A percentile compares a stretch with the other conserved stretches of the same genome.
Evolutionary conservation across 1,140 invertebrate species (phyloP).

Genomic region (Drosophila miranda): DNA sequence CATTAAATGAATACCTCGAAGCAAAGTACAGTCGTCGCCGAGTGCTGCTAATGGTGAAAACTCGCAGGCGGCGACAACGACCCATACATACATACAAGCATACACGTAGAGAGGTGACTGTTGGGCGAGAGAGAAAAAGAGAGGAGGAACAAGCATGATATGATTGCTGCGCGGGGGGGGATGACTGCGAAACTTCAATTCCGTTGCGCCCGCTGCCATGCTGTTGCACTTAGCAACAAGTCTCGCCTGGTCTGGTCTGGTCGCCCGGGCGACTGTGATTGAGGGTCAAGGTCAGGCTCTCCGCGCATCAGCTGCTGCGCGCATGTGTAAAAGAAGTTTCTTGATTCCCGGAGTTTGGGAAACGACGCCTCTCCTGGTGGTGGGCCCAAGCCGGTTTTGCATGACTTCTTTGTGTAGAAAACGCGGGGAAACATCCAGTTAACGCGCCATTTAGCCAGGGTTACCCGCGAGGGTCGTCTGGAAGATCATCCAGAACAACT

Average conservation of each 20-base stretch:
- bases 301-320: constrained; percentile 74
- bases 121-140: constrained; percentile 2
- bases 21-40: constrained; percentile 66
- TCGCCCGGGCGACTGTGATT: constrained; percentile 53
- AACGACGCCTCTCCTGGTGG: too few species aligned
- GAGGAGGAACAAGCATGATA: constrained; percentile 3
- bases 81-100: not conserved
- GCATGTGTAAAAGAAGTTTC: constrained; percentile 56
- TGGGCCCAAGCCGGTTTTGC: too few species aligned
- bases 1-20: constrained; percentile 42
- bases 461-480: too few species aligned
- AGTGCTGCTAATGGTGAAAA: constrained; percentile 67
- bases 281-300: constrained; percentile 76
- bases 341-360: not conserved
- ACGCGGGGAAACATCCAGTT: too few species aligned
- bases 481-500: too few species aligned
- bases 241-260: constrained; percentile 18
- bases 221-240: constrained; percentile 75
- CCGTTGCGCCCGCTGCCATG: constrained; percentile 30
- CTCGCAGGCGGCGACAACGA: constrained; percentile 54
- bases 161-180: not conserved
- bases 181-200: constrained; percentile 54
- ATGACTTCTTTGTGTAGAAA: too few species aligned
- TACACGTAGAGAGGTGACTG: too few species aligned
- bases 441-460: too few species aligned